Percentiles rank a stretch among this genome's conserved stretches.
phyloP scores from a whole-genome alignment of 2,797 vertebrate genomes.

The Geotrypetes seraphini region DNA sequence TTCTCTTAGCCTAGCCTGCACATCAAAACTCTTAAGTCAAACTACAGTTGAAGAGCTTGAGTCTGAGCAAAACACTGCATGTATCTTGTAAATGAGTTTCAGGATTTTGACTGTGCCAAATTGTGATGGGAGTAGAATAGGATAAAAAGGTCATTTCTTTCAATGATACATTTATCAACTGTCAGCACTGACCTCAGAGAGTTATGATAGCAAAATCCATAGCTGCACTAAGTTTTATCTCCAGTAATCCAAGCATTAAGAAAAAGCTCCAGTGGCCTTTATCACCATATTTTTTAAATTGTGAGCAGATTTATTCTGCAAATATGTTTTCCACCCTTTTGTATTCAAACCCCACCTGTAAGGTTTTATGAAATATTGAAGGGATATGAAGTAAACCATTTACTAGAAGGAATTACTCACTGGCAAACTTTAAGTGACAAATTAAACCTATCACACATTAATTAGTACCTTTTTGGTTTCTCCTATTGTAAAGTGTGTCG shows the following conservation, averaged over 20 bases:
- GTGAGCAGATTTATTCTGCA: neutral
- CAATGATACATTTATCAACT: neutral
- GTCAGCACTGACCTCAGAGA: neutral
- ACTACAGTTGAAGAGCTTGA: neutral
- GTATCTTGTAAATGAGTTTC: neutral
- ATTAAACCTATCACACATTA: conserved; percentile 16
- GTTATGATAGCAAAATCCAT: neutral
- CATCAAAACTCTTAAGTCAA: neutral
- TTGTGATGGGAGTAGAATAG: neutral
- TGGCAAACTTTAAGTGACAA: neutral
- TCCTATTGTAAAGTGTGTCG: conserved; percentile 13
- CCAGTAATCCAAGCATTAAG: neutral
- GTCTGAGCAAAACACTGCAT: neutral
- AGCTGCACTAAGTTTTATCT: neutral
- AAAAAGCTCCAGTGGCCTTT: neutral
- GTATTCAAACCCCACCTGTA: no score
- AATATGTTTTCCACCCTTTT: neutral
- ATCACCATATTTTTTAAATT: neutral
- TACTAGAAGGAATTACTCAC: conserved; percentile 1
- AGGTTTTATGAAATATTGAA: conserved; percentile 3
- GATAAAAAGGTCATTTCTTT: neutral
- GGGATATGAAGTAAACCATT: conserved; percentile 2
- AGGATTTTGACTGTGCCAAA: neutral
- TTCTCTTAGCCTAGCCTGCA: neutral
- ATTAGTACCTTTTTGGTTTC: conserved; percentile 20